Conservation (phyloP, 2,888 invertebrate species). For the Eugnorisma glareosa region DNA sequence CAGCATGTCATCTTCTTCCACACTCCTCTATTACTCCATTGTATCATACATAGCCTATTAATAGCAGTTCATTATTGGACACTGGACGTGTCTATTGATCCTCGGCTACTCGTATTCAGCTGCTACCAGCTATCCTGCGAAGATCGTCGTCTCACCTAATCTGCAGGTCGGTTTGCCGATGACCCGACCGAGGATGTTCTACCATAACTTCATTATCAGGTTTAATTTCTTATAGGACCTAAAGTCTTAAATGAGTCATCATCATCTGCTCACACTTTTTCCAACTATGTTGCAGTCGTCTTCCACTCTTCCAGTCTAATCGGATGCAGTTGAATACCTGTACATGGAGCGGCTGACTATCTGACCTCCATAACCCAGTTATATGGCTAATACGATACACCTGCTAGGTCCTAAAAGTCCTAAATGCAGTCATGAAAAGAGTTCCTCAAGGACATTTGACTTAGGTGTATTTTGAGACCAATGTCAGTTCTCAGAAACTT, state of each 20-base stretch:
- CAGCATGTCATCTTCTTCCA: too few relatives aligned
- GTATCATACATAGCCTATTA: not conserved
- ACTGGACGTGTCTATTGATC: not conserved
- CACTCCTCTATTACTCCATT: not conserved
- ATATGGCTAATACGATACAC: not conserved
- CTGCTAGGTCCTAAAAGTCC: not conserved
- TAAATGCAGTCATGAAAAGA: not conserved
- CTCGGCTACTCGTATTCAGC: not conserved
- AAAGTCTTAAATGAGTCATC: not conserved
- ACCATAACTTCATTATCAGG: not conserved
- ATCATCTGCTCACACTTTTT: not conserved
- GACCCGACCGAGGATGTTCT: not conserved
- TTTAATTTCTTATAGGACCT: not conserved
- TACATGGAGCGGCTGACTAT: too few relatives aligned
- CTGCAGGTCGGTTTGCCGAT: not conserved
- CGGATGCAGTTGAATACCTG: too few relatives aligned
- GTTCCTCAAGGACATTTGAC: not conserved
- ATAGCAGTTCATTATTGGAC: not conserved
- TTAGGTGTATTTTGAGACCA: not conserved
- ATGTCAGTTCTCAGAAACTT: constrained; percentile 16
- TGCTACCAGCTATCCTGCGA: not conserved
- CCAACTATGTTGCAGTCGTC: not conserved
- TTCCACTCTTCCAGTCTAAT: not conserved
- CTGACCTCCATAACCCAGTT: not conserved
- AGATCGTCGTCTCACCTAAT: not conserved